Base-by-base conservation (phyloP, 2,888 invertebrate species). In the Syritta pipiens region DNA sequence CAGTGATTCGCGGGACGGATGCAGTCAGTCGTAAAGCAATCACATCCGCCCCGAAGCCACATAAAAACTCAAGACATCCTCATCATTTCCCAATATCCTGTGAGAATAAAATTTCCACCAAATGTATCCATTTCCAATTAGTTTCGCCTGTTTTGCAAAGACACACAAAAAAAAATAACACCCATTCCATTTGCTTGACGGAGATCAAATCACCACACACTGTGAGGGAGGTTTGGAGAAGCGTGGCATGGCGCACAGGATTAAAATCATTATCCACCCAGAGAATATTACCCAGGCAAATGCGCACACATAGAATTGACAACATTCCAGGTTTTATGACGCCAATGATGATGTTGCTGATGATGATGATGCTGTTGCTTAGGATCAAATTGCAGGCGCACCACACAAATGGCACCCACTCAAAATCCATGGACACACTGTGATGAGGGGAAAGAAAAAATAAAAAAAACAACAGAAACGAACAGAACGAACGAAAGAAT, bases 301-400 rank as follows among this genome's bases (percentile, higher is more conserved):
- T n/a, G 26, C 14, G 60, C 68, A 75, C 75, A 46, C 20, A 68
- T 32, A 32, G 22, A 40, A 32, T 44, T 9, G 19, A 30, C 51
- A 46, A 30, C 22, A 67, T 74, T 74, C 60, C 28, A 67, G 72
- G 74, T 60, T 60, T 74, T 67, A 74, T 62, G 67, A 62, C 55
- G 67, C 74, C 72, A 55, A 49, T 62, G 53, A 75, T 48, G 32
- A 55, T 53, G 60, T 44, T 49, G 63, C 37, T 40, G 51, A 59
- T 46, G 63, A 46, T 40, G 51, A 59, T 46, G 69, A 57, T 44
- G 44, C 35, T 62, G 46, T 59, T 60, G 59, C 72, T 71, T 71
- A 67, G 77, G 72, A 79, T 76, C 76, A 63, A 71, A 71, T 76
- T 76, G 76, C 76, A 76, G 59, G 57, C 57, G 51, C 37, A 49